These are phyloP conservation scores for Tribolium castaneum DNA, from an alignment of 1,140 invertebrate species.

Conservation along the genomic window DNA sequence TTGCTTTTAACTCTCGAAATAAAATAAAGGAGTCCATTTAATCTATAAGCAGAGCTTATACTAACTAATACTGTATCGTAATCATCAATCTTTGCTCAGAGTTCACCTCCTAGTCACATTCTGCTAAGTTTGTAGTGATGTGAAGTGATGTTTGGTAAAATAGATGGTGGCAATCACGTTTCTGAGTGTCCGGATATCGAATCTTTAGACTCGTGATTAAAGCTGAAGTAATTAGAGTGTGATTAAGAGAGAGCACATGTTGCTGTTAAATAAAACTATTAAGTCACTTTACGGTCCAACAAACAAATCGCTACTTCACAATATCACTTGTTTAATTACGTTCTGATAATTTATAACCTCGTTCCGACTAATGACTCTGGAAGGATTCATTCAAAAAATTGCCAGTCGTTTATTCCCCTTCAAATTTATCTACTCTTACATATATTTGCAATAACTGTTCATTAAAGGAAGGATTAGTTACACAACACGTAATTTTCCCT, in stretches of 20 bases:
- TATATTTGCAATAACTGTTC: not conserved
- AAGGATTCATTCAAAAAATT: constrained; percentile 14
- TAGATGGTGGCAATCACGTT: not conserved
- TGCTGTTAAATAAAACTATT: constrained; percentile 3
- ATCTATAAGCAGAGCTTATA: not conserved
- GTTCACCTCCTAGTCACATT: constrained; percentile 1
- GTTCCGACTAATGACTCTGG: not conserved
- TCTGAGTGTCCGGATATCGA: constrained; percentile 24
- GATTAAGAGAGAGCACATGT: constrained; percentile 15
- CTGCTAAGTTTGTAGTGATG: not conserved
- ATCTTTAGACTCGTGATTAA: not conserved
- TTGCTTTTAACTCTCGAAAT: not conserved
- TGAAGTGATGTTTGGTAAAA: constrained; percentile 1
- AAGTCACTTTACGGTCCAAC: not conserved
- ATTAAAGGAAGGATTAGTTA: not conserved
- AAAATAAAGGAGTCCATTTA: not conserved
- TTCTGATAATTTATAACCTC: constrained; percentile 1
- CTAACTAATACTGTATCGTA: not conserved
- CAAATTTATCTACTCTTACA: not conserved
- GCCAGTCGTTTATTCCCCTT: not conserved
- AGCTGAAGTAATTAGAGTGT: not conserved
- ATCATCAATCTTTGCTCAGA: not conserved
- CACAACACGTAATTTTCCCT: not conserved
- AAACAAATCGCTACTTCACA: not conserved
- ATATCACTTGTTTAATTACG: not conserved